Base-by-base conservation (phyloP, 2,797 vertebrate genomes). In the Neomorphus geoffroyi region DNA sequence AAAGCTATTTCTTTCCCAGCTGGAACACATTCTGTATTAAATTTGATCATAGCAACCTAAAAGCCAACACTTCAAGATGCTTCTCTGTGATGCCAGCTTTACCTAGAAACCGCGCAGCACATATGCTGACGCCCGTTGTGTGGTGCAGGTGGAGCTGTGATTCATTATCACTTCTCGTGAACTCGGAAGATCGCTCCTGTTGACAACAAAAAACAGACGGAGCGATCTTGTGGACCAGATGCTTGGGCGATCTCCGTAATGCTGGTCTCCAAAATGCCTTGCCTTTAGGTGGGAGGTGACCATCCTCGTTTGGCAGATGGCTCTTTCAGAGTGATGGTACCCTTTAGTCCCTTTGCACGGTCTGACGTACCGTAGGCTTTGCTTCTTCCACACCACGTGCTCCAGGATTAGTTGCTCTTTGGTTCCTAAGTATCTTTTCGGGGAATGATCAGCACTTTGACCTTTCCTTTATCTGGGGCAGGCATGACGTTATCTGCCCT, bases 1-100 rank as follows among this genome's bases (percentile, higher is more conserved):
- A 92, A 88, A 89, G 71, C 78, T 48, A 66, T 96, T 94, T 92
- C 86, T 88, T 41, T 46, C 86, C 80, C 95, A 94, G 95, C 88
- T 95, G 94, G 93, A 93, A 62, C 73, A n/a, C 70, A 7, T 43
- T 65, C 58, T 50, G 30, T 86, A 65, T 93, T 86, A 72, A 94
- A 93, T 96, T 90, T 79, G 88, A 93, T 92, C 92, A 35, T 5
- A 90, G 86, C 94, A 92, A 65, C 91, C 86, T 80, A 60, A 93
- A 94, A 96, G 73, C 67, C 88, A 80, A 45, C 81, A 50, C 82
- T 88, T 74, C 72, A 83, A 60, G 86, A 64, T 75, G 56, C 86
- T 88, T 35, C 65, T 39, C n/a, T 37, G 41, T 18, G 72, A 16
- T 92, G 86, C 92, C 88, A 93, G 75, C 8, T 85, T 84, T 78